Conservation (phyloP, 2,888 invertebrate species). For the Pandemis corylana region DNA sequence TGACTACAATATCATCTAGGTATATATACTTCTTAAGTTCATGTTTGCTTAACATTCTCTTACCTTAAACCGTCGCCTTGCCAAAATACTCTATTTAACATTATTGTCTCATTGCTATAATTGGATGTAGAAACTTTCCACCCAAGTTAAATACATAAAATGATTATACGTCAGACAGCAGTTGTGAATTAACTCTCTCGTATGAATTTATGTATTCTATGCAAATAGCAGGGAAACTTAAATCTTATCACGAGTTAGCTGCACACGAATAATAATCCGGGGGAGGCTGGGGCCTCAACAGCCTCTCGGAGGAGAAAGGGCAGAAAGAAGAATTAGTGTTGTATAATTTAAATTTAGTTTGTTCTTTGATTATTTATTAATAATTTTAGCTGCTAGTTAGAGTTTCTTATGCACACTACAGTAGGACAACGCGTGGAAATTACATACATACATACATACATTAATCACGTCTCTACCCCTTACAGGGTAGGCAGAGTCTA, state of each 20-base stretch:
- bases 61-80: too few species aligned
- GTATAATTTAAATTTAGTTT: not conserved
- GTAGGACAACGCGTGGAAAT: too few species aligned
- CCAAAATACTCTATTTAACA: not conserved
- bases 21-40: too few species aligned
- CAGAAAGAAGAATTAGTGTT: slow-evolving; percentile 7
- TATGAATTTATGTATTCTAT: slow-evolving; percentile 60
- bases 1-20: too few species aligned
- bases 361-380: not conserved
- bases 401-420: not conserved
- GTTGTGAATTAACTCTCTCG: slow-evolving; percentile 44
- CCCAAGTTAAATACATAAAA: slow-evolving; percentile 40
- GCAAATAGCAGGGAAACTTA: slow-evolving; percentile 60
- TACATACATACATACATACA: too few species aligned
- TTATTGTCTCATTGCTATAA: slow-evolving; percentile 34
- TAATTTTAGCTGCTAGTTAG: not conserved
- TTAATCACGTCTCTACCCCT: too few species aligned
- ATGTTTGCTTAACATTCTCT: too few species aligned
- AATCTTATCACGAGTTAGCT: slow-evolving; percentile 60
- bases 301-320: slow-evolving; percentile 7
- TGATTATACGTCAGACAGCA: slow-evolving; percentile 47
- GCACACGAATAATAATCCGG: slow-evolving; percentile 55
- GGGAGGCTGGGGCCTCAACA: slow-evolving; percentile 17
- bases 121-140: slow-evolving; percentile 38
- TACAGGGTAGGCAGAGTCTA: too few species aligned